Evolutionary conservation across 2,113 vertebrate genomes (phyloP).

Genomic region (Rhadina sibilatrix): DNA sequence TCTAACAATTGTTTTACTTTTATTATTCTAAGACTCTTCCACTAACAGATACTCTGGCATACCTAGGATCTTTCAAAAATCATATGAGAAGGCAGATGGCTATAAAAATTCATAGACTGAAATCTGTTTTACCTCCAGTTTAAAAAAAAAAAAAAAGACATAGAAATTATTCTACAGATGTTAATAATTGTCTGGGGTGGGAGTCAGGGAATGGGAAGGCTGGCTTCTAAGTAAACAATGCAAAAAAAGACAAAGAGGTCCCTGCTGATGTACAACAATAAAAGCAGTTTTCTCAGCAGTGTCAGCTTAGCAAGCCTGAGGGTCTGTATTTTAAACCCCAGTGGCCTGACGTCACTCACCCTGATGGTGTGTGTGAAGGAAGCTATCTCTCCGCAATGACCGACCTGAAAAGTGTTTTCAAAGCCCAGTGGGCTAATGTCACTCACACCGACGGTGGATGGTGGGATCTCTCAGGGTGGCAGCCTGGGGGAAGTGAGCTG

Average conservation of each 20-base stretch:
- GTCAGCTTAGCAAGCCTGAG: constrained; percentile 61
- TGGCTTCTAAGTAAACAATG: constrained; percentile 61
- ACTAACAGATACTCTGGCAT: background rate
- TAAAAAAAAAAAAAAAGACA: background rate
- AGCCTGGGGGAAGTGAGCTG: constrained; percentile 51
- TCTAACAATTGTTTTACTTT: background rate
- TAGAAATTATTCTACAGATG: constrained; percentile 52
- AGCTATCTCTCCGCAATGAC: background rate
- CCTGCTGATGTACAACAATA: constrained; percentile 70
- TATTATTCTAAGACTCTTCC: background rate
- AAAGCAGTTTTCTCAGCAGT: constrained; percentile 65
- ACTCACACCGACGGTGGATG: constrained; percentile 28
- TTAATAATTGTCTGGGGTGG: constrained; percentile 56
- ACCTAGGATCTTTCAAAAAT: constrained; percentile 29
- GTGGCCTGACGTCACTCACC: constrained; percentile 55
- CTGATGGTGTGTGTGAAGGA: constrained; percentile 45
- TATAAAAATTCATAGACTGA: constrained; percentile 65
- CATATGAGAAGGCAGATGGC: constrained; percentile 34
- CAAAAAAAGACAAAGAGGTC: constrained; percentile 61
- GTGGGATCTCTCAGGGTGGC: constrained; percentile 55
- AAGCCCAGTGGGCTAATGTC: constrained; percentile 66
- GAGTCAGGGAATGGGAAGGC: background rate
- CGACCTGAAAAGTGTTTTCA: constrained; percentile 58
- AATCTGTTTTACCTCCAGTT: constrained; percentile 38
- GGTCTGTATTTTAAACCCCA: constrained; percentile 61